Percentiles rank a stretch among this genome's conserved stretches.
These are phyloP conservation scores for Cotesia vestalis DNA, from an alignment of 1,140 invertebrate species.

Conservation along the genomic window DNA sequence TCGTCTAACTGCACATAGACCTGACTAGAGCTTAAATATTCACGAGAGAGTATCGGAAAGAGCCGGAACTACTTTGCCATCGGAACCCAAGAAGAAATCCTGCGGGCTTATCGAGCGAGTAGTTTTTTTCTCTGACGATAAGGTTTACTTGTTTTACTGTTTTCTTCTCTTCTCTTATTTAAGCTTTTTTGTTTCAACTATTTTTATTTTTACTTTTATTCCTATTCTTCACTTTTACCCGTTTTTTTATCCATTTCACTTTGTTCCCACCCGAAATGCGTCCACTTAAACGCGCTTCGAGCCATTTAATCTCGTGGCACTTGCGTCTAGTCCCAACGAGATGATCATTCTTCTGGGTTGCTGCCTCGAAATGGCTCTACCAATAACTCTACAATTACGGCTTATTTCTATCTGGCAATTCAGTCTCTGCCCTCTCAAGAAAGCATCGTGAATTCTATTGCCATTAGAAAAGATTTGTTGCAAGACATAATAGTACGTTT, in stretches of 20 bases:
- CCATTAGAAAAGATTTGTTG: constrained; percentile 19
- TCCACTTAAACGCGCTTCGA: constrained; percentile 38
- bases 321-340: constrained; percentile 25
- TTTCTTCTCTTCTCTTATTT: constrained; percentile 10
- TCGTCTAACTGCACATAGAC: no score
- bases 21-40: constrained; percentile 32
- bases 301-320: constrained; percentile 38
- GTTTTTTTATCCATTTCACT: constrained; percentile 32
- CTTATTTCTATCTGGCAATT: constrained; percentile 15
- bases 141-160: constrained; percentile 37
- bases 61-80: constrained; percentile 40
- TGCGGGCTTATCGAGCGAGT: constrained; percentile 37
- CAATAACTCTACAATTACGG: constrained; percentile 38
- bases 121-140: constrained; percentile 34
- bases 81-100: constrained; percentile 35
- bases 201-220: constrained; percentile 15
- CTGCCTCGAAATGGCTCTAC: constrained; percentile 34
- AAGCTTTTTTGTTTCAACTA: no score
- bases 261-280: constrained; percentile 33
- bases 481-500: constrained; percentile 7
- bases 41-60: constrained; percentile 38
- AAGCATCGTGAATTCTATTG: constrained; percentile 2
- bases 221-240: constrained; percentile 26
- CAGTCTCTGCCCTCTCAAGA: neutral
- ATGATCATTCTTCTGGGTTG: constrained; percentile 37